Evolutionary conservation across 2,888 invertebrate genomes (phyloP), one percentile per base, ranked within the genome.

Genomic region (Eilema sororculum): DNA sequence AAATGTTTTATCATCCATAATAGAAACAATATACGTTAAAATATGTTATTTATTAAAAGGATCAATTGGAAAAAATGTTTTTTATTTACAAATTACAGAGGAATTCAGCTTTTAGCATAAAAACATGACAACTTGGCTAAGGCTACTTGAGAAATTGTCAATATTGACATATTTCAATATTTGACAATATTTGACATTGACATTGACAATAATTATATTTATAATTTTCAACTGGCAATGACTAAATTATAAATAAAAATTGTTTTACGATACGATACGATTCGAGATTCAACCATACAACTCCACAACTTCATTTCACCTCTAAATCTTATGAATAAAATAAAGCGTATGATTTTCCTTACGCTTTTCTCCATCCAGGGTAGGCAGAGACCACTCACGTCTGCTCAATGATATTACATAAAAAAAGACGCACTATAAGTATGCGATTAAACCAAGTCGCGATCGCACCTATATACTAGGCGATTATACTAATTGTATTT

Each of bases 1-100:
- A 82, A 93, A 93, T 70, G 79, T 74, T 85, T 91, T 91, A 13
- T 92, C 92, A 68, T 90, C 91, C 93, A 93, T 94, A 64, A 13
- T 78, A 46, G n/a, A 66, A 37, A 13, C 41, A 41, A 33, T 24
- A 24, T 20, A 6, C 13, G 41, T n/a, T 6, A 28, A 52, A 52
- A n/a, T 13, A 52, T 64, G 52, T 52, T 6, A 52, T 52, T 9
- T 52, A n/a, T 8, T 52, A 52, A 52, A 52, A n/a, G n/a, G 20
- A 9, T 52, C n/a, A n/a, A 5, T n/a, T 20, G 4, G 20, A n/a
- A n/a, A 52, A 52, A 20, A 25, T 16, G n/a, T 28, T 5, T n/a
- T 20, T 46, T 63, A 46, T 46, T 41, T 63, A 25, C 41, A 63
- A 41, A 46, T 41, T n/a, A 30, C 60, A n/a, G 12, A 60, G 4